A percentile compares a stretch with the other conserved stretches of the same genome.
phyloP scores from a whole-genome alignment of 2,888 invertebrate species.

The Lymantria monacha region DNA sequence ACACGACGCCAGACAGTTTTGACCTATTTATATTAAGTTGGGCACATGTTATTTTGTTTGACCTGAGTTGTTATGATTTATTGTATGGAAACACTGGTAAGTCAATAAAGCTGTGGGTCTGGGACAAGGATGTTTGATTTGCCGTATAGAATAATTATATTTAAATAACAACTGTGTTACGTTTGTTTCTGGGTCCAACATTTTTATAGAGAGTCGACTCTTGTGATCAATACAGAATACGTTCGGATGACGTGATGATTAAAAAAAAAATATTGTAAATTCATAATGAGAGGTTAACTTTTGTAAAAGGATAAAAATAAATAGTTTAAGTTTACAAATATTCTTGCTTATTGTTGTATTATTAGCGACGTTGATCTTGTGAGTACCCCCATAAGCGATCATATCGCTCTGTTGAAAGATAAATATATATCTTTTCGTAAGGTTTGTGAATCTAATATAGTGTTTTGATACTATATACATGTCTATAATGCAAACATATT shows the following conservation, averaged over 20 bases:
- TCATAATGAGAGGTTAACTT: conserved; percentile 64
- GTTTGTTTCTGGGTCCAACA: conserved; percentile 73
- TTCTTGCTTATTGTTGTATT: conserved; percentile 67
- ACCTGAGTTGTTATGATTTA: conserved; percentile 81
- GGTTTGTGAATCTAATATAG: too few relatives aligned
- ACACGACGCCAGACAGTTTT: conserved; percentile 67
- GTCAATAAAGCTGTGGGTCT: conserved; percentile 83
- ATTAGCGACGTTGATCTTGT: conserved; percentile 40
- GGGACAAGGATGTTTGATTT: conserved; percentile 79
- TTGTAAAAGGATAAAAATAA: conserved; percentile 80
- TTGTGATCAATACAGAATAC: conserved; percentile 42
- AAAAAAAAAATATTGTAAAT: conserved; percentile 71
- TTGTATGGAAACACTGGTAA: conserved; percentile 81
- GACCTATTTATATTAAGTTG: conserved; percentile 78
- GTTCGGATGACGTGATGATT: conserved; percentile 47
- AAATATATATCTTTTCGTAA: too few relatives aligned
- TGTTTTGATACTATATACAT: too few relatives aligned
- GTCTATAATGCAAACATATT: too few relatives aligned
- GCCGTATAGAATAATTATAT: conserved; percentile 42
- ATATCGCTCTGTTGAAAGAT: too few relatives aligned
- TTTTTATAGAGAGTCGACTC: conserved; percentile 49
- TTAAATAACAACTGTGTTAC: conserved; percentile 46
- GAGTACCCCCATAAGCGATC: conserved; percentile 9
- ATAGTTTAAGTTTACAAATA: conserved; percentile 78
- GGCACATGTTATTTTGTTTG: conserved; percentile 81